Evolutionary conservation across 2,888 invertebrate species (phyloP).

Genomic region (Blastobasis adustella): DNA sequence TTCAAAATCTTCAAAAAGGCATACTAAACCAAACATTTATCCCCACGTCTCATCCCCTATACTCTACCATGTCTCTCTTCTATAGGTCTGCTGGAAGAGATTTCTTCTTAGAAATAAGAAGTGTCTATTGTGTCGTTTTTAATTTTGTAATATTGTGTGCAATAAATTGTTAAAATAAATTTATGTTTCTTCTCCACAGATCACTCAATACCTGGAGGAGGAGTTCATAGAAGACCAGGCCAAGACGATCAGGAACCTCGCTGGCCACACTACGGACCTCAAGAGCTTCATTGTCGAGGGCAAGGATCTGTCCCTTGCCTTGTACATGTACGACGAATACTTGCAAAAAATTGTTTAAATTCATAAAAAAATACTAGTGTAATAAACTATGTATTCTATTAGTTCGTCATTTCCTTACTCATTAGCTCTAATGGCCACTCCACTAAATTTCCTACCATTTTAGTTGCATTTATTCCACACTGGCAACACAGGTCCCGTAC

Average conservation of each 20-base stretch:
- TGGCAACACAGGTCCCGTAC: constrained; percentile 23
- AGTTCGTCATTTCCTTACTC: background rate
- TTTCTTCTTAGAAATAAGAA: no score
- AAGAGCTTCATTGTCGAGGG: constrained; percentile 75
- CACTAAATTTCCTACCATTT: constrained; percentile 22
- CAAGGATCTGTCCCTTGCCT: constrained; percentile 76
- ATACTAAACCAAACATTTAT: no score
- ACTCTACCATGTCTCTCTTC: no score
- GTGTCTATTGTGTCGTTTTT: no score
- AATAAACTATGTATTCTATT: constrained; percentile 1
- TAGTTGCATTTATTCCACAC: constrained; percentile 18
- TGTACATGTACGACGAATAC: constrained; percentile 86
- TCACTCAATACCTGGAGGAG: constrained; percentile 85
- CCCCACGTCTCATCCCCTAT: no score
- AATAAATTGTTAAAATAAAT: no score
- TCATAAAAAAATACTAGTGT: constrained; percentile 1
- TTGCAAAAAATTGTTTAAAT: constrained; percentile 53
- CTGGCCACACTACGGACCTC: constrained; percentile 84
- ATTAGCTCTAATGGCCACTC: constrained; percentile 8
- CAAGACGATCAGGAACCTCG: constrained; percentile 78
- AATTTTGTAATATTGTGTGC: no score
- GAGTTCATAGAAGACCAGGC: constrained; percentile 83
- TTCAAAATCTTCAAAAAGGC: no score
- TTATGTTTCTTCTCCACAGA: constrained; percentile 34
- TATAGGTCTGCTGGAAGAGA: no score